Base-by-base conservation (phyloP, 1,140 invertebrate genomes). In the Pseudomyrmex concolor region DNA sequence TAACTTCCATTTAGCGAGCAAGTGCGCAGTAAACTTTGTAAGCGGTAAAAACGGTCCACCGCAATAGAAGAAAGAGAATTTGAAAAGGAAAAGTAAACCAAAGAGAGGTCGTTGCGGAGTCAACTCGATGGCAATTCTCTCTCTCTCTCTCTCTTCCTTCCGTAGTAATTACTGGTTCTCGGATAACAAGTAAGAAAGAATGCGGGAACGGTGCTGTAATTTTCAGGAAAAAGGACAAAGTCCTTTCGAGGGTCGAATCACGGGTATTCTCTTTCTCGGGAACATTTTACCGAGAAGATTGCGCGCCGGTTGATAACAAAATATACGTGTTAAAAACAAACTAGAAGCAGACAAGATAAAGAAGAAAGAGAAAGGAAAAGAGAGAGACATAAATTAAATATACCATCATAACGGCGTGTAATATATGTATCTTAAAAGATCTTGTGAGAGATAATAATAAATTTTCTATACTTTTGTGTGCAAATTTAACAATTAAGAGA, bases 41-140 rank as follows among this genome's bases (percentile, higher is more conserved):
- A 84, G 82, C 68, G 85, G 86, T 84, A 80, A 86, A 86, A 87
- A 86, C 83, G 72, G 63, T 62, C 59, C 71, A 54, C 45, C 71
- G 71, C 71, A 54, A 78, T 54, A 67, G 74, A 48, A 43, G 78
- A 34, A 68, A 22, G 80, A 62, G 72, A 77, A 70, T 88, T 87
- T 88, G 73, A 87, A 88, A 88, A 88, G 86, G 85, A 80, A 88
- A 84, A 74, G 85, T 88, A 88, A 88, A 87, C 86, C 74, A 88
- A 88, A 86, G 85, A 86, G 85, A 87, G 85, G 73, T 87, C 34
- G 34, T 76, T 74, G 71, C 72, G 51, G 81, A 84, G 85, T 68
- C 50, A 83, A 77, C 85, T 84, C 82, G 86, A 87, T 86, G 83
- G 72, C 73, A 81, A 50, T 86, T 87, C 62, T 83, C 59, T 34